Percentiles rank a stretch among this genome's conserved stretches.
Conservation (phyloP, 1,140 invertebrate species). For the Metaphire vulgaris region DNA sequence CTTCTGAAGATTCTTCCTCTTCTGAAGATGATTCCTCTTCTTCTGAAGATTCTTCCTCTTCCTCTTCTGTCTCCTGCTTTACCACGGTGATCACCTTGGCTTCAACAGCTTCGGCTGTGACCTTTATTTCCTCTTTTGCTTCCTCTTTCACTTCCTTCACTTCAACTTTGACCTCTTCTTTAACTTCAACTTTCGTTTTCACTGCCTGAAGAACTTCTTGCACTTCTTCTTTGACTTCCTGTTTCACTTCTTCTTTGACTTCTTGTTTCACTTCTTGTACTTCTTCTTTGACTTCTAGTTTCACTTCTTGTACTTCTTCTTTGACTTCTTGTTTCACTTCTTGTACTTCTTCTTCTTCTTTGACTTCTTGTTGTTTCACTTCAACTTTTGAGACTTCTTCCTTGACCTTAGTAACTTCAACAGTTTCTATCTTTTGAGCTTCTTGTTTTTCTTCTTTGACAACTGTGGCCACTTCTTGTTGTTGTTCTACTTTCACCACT, state of each 20-base stretch:
- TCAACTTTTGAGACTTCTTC: neutral
- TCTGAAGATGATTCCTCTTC: too few species aligned
- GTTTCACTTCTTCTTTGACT: neutral
- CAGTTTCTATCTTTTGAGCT: neutral
- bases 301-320: neutral
- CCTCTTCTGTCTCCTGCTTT: too few species aligned
- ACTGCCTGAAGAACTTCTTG: too few species aligned
- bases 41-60: too few species aligned
- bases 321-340: neutral
- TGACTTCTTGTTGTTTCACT: neutral
- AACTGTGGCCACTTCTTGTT: neutral
- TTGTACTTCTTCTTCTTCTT: neutral
- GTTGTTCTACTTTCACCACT: slow-evolving; percentile 10
- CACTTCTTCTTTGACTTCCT: neutral
- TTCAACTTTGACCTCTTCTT: too few species aligned
- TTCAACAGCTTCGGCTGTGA: too few species aligned
- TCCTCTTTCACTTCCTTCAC: too few species aligned
- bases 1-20: too few species aligned
- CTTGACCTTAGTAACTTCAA: neutral
- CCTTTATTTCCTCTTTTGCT: too few species aligned
- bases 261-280: neutral
- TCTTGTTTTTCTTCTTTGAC: neutral
- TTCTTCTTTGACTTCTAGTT: neutral
- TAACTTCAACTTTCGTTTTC: too few species aligned
- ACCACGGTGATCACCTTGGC: too few species aligned